These are phyloP conservation scores for Lutjanus erythropterus DNA, from an alignment of 2,113 vertebrate genomes.

Conservation along the genomic window DNA sequence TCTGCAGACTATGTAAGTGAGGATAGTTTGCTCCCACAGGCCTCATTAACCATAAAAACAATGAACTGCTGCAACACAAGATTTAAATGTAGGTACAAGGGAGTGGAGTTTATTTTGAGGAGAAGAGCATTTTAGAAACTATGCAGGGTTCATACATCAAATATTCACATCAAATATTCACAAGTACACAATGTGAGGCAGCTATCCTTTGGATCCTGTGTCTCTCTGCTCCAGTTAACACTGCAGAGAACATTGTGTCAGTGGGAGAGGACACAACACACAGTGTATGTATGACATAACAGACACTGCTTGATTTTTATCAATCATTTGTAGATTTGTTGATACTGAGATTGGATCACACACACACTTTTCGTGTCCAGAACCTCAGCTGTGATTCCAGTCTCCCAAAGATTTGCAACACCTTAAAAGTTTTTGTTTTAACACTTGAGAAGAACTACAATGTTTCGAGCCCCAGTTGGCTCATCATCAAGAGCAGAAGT, in stretches of 20 bases:
- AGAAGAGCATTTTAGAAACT: neutral
- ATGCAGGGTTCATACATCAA: neutral
- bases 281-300: neutral
- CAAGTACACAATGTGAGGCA: neutral
- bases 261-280: neutral
- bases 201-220: neutral
- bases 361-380: no score
- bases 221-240: neutral
- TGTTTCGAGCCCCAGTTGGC: neutral
- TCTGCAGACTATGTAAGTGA: neutral
- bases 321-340: neutral
- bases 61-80: neutral
- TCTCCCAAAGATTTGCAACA: neutral
- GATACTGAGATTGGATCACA: no score
- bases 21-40: neutral
- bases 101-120: neutral
- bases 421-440: neutral
- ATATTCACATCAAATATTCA: neutral
- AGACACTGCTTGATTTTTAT: neutral
- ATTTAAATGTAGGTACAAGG: neutral
- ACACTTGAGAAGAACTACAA: neutral
- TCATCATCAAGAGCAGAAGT: neutral
- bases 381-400: neutral
- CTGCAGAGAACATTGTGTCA: neutral
- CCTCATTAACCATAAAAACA: neutral